phyloP scores from a whole-genome alignment of 2,888 invertebrate genomes.

The Fissipunctia ypsillon region DNA sequence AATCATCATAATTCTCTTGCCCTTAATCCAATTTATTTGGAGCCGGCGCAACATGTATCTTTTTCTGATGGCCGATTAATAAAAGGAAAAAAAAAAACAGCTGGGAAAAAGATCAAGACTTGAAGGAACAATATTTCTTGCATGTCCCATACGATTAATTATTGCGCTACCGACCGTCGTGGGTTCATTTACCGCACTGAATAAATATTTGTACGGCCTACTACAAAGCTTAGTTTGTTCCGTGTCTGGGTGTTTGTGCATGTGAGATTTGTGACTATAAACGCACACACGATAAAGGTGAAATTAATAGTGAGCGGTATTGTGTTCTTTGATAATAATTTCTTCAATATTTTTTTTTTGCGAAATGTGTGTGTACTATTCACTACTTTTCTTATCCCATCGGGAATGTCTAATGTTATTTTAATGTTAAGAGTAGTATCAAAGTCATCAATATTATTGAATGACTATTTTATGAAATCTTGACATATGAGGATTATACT shows the following conservation, averaged over 20 bases:
- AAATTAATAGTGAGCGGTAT: not conserved
- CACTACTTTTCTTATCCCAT: not conserved
- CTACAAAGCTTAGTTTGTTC: slow-evolving; percentile 16
- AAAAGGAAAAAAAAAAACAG: not conserved
- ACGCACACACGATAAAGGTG: not conserved
- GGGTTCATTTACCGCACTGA: slow-evolving; percentile 33
- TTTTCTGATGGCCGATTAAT: not conserved
- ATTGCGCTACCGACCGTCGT: not conserved
- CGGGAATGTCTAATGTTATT: not conserved
- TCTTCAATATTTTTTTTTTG: too few relatives aligned
- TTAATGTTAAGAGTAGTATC: too few relatives aligned
- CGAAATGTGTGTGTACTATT: not conserved
- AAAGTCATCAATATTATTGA: too few relatives aligned
- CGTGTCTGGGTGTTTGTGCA: slow-evolving; percentile 9
- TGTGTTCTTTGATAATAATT: not conserved
- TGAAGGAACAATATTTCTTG: not conserved
- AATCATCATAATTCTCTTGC: too few relatives aligned
- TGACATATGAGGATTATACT: too few relatives aligned
- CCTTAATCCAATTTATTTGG: too few relatives aligned
- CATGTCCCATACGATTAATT: not conserved
- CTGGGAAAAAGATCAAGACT: not conserved
- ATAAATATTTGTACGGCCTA: slow-evolving; percentile 37
- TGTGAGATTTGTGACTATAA: slow-evolving; percentile 14
- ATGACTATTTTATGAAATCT: too few relatives aligned
- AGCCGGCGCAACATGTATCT: too few relatives aligned